A percentile compares a stretch with the other conserved stretches of the same genome.
Conservation (phyloP, 2,888 invertebrate genomes). For the Conistra vaccinii region DNA sequence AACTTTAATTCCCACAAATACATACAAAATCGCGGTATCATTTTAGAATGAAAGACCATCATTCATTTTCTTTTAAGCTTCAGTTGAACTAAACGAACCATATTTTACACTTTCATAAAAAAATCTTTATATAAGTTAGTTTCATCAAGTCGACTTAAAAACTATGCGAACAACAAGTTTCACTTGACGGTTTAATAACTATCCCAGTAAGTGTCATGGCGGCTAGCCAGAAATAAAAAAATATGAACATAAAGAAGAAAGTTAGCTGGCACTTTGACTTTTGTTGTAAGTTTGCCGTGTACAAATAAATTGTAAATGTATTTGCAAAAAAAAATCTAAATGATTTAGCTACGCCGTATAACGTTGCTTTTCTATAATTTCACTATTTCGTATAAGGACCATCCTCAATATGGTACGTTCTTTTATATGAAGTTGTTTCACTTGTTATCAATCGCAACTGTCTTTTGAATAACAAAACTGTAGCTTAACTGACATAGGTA, state of each 20-base stretch:
- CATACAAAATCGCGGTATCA: background rate
- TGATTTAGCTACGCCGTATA: background rate
- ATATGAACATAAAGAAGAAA: constrained; percentile 27
- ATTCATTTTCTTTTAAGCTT: background rate
- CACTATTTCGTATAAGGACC: background rate
- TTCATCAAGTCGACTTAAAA: constrained; percentile 33
- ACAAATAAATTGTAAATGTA: constrained; percentile 34
- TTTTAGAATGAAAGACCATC: background rate
- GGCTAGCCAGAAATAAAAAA: constrained; percentile 41
- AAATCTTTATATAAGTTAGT: constrained; percentile 17
- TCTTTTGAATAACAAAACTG: background rate
- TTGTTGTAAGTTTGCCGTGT: constrained; percentile 10
- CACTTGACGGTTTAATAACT: constrained; percentile 32
- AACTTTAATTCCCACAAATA: background rate
- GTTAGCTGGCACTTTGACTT: constrained; percentile 48
- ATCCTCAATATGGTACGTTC: background rate
- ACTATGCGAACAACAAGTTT: constrained; percentile 40
- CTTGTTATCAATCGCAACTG: background rate
- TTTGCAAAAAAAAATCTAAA: constrained; percentile 5
- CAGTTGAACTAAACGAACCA: background rate
- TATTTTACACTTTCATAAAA: constrained; percentile 6
- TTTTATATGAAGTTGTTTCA: rapidly evolving
- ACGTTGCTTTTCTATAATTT: background rate
- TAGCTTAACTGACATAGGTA: background rate
- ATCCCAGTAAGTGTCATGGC: constrained; percentile 46